Percentiles rank a stretch among this genome's conserved stretches.
Conservation (phyloP, 1,140 invertebrate genomes). For the Schlechtendalia chinensis region DNA sequence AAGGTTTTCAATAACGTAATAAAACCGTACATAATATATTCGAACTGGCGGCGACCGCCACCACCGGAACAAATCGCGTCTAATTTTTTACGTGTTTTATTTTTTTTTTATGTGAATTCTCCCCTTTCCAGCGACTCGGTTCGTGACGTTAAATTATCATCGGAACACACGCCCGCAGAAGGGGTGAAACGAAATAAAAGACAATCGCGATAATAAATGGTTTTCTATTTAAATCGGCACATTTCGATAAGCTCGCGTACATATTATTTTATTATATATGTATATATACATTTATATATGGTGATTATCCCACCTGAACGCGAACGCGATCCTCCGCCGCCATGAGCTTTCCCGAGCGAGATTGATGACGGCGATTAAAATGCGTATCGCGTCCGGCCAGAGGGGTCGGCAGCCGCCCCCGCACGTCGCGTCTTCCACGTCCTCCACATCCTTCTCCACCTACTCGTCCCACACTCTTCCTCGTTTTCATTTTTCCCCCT, state of each 20-base stretch:
- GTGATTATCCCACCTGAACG: constrained; percentile 22
- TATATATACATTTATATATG: neutral
- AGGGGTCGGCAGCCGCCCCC: neutral
- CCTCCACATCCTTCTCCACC: too few relatives aligned
- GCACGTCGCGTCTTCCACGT: too few relatives aligned
- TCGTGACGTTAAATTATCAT: constrained; percentile 38
- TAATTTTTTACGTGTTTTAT: constrained; percentile 11
- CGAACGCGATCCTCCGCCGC: neutral
- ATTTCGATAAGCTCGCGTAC: neutral
- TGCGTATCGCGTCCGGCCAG: constrained; percentile 29
- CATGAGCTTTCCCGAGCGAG: neutral
- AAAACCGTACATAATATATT: too few relatives aligned
- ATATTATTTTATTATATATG: neutral
- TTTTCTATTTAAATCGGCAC: constrained; percentile 25
- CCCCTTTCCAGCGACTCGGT: neutral
- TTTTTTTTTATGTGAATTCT: too few relatives aligned
- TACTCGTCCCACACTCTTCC: too few relatives aligned
- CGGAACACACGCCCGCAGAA: neutral
- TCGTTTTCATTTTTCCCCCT: neutral
- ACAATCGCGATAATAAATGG: neutral
- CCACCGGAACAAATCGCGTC: neutral
- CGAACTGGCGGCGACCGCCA: neutral
- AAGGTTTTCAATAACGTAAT: too few relatives aligned
- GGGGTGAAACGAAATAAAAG: neutral
- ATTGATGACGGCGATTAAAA: constrained; percentile 43